Evolutionary conservation across 1,140 invertebrate species (phyloP), one percentile per base, ranked within the genome.

Genomic region (Papilio polytes): DNA sequence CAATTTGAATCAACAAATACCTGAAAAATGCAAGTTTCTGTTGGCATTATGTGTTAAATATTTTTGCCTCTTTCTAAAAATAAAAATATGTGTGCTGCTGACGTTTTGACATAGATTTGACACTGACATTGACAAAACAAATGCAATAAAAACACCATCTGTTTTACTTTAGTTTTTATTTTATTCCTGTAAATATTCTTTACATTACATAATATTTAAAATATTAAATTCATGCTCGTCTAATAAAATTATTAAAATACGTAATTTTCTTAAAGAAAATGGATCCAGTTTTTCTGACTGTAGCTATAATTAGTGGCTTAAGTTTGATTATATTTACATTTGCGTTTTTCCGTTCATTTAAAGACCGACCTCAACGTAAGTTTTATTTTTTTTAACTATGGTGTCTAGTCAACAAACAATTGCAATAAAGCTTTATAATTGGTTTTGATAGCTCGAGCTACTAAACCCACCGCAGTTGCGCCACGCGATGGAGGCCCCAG

Each of bases 401-500:
- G 36, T 41, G 7, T 41, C 36, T 41, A 41, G 18, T 22, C 10
- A 63, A 63, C 3, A 22, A 22, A 13, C 3, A 26, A 12, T 70
- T n/a, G 12, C 22, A 70, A 31, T 82, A n/a, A 22, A 79, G 56
- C 36, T 1, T 53, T 82, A 81, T 78, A 51, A 9, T 80, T 80
- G 59, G 78, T 76, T 1, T 83, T 76, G 66, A 10, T 83, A 93
- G 91, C 85, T 89, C 89, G 82, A 78, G 89, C 87, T 18, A n/a
- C 53, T 7, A 86, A 86, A 77, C 92, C 92, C 12, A 85, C 89
- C 77, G 88, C 91, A 74, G 91, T 92, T 9, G 89, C 83, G 0
- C 90, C 89, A 66, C 86, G 92, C 84, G 96, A 96, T 92, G 96
- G 95, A 22, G 94, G 95, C 0, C 95, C 95, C 18, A 92, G 96